A percentile compares a stretch with the other conserved stretches of the same genome.
phyloP scores from a whole-genome alignment of 2,888 invertebrate genomes.

The Acheta domesticus region DNA sequence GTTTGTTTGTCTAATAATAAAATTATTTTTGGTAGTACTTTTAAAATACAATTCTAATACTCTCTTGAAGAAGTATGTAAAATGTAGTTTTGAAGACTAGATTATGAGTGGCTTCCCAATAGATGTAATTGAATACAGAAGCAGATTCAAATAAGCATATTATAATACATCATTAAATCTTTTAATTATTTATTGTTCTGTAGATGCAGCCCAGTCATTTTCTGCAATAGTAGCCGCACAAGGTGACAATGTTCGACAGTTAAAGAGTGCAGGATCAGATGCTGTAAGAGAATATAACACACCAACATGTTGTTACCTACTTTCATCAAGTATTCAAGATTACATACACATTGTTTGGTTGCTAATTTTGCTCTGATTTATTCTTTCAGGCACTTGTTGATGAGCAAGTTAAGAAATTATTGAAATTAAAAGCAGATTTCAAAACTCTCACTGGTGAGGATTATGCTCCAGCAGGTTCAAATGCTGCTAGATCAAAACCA shows the following conservation, averaged over 20 bases:
- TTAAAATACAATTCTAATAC: too few species aligned
- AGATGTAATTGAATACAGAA: too few species aligned
- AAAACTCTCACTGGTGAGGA: slow-evolving; percentile 21
- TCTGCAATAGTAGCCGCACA: slow-evolving; percentile 49
- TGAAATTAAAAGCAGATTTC: slow-evolving; percentile 18
- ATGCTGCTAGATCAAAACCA: slow-evolving; percentile 7
- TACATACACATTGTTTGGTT: not conserved
- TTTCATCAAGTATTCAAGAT: not conserved
- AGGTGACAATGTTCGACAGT: slow-evolving; percentile 52
- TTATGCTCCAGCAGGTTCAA: slow-evolving; percentile 18
- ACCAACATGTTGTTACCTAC: not conserved
- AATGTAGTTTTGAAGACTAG: too few species aligned
- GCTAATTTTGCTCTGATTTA: not conserved
- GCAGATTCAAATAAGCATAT: too few species aligned
- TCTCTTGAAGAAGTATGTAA: too few species aligned
- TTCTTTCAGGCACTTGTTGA: not conserved
- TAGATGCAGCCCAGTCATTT: slow-evolving; percentile 47
- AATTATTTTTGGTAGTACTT: too few species aligned
- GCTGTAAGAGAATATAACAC: not conserved
- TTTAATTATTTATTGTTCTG: not conserved
- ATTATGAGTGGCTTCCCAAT: too few species aligned
- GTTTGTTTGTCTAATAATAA: too few species aligned
- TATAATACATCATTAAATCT: not conserved
- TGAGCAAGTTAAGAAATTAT: not conserved
- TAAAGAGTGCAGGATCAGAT: slow-evolving; percentile 32